Evolutionary conservation across 2,797 vertebrate genomes (phyloP).

Genomic region (Mus minutoides): DNA sequence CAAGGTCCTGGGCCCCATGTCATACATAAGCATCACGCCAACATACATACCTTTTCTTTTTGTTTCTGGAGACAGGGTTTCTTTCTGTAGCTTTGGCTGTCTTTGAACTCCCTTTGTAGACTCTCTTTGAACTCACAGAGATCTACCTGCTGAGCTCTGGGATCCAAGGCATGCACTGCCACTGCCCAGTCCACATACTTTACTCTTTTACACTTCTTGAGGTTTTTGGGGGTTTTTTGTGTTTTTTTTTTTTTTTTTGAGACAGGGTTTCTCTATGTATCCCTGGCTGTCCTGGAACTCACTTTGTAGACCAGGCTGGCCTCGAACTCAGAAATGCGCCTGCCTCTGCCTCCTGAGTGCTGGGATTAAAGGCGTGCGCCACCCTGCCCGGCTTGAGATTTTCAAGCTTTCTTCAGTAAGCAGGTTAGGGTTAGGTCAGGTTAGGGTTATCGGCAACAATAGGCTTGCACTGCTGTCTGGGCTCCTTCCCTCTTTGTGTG

Average conservation of each 20-base stretch:
- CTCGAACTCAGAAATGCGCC: too few relatives aligned
- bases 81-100: background rate
- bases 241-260: too few relatives aligned
- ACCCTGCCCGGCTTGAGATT: background rate
- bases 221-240: too few relatives aligned
- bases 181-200: background rate
- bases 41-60: background rate
- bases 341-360: too few relatives aligned
- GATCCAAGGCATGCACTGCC: too few relatives aligned
- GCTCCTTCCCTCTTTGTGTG: background rate
- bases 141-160: background rate
- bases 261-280: too few relatives aligned
- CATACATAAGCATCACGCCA: background rate
- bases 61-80: background rate
- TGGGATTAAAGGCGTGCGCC: too few relatives aligned
- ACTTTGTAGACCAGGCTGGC: too few relatives aligned
- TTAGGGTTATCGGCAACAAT: too few relatives aligned
- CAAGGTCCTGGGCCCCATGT: background rate
- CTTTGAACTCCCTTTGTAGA: background rate
- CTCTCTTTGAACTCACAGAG: background rate
- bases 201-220: too few relatives aligned
- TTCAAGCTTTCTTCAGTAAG: background rate
- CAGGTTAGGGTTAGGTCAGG: too few relatives aligned
- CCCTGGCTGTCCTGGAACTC: too few relatives aligned
- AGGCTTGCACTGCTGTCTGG: background rate